Conservation (phyloP, 2,113 vertebrate genomes). For the Tupaia chinensis region DNA sequence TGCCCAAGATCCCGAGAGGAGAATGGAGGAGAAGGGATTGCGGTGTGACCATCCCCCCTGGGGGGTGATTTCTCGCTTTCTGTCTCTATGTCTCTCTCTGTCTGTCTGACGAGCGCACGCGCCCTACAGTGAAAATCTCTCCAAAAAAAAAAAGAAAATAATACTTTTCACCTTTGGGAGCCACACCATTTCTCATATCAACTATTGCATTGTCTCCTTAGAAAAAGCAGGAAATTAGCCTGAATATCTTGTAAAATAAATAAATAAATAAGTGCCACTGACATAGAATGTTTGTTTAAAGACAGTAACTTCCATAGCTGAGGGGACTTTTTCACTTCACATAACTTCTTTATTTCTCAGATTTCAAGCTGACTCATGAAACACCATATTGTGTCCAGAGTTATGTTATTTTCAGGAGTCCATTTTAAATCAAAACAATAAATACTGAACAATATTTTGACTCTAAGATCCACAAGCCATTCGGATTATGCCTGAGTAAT, state of each 20-base stretch:
- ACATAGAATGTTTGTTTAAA: constrained; percentile 31
- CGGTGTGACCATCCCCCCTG: too few species aligned
- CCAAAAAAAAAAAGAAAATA: background rate
- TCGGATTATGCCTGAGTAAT: background rate
- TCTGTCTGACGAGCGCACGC: too few species aligned
- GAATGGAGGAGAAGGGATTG: too few species aligned
- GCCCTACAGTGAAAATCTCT: too few species aligned
- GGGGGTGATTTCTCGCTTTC: too few species aligned
- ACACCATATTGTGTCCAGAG: background rate
- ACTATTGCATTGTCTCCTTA: constrained; percentile 12
- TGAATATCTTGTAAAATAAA: background rate
- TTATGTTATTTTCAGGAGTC: constrained; percentile 9
- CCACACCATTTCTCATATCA: background rate
- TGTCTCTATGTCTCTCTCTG: too few species aligned
- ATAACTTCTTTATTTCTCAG: background rate
- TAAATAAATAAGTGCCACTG: background rate
- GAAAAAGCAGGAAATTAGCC: constrained; percentile 42
- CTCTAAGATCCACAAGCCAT: background rate
- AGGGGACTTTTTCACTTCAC: background rate
- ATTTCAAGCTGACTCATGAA: constrained; percentile 53
- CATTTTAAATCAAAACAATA: constrained; percentile 28
- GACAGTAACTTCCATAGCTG: constrained; percentile 14
- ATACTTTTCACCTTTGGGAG: constrained; percentile 22
- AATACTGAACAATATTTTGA: constrained; percentile 7
- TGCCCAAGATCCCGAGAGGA: too few species aligned